Conservation (phyloP, 2,888 invertebrate species). For the Acronicta leporina region DNA sequence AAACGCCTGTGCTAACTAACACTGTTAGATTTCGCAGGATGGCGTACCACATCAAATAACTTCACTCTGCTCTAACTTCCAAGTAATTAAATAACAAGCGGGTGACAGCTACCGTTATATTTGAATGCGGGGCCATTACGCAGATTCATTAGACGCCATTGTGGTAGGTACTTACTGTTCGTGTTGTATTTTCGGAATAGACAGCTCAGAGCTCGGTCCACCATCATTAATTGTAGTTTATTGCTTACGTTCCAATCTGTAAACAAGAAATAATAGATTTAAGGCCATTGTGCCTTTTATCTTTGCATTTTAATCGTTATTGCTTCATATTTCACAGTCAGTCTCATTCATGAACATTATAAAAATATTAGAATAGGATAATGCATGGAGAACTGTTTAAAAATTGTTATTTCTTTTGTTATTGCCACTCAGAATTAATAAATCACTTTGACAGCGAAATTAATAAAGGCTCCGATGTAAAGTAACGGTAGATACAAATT, state of each 20-base stretch:
- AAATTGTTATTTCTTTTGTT: conserved; percentile 20
- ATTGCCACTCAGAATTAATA: conserved; percentile 16
- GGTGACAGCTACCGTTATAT: conserved; percentile 39
- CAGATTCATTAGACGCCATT: conserved; percentile 52
- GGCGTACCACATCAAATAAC: conserved; percentile 41
- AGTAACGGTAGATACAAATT: conserved; percentile 22
- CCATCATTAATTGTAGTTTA: conserved; percentile 71
- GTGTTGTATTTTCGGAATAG: conserved; percentile 73
- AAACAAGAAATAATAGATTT: conserved; percentile 59
- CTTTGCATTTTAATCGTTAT: conserved; percentile 16
- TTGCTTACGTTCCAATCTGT: conserved; percentile 73
- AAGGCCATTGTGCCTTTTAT: conserved; percentile 3
- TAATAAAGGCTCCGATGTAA: conserved; percentile 1
- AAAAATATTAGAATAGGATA: conserved; percentile 11
- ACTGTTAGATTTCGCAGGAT: conserved; percentile 16
- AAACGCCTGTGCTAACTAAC: conserved; percentile 31
- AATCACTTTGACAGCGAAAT: conserved; percentile 19
- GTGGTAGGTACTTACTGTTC: conserved; percentile 64
- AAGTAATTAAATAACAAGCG: conserved; percentile 49
- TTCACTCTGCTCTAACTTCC: conserved; percentile 31
- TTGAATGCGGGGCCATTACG: conserved; percentile 41
- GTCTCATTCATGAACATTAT: conserved; percentile 11
- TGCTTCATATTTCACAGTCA: conserved; percentile 20
- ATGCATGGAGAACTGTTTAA: conserved; percentile 1
- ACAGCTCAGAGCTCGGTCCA: conserved; percentile 69